Percentiles rank a stretch among this genome's conserved stretches.
Conservation (phyloP, 2,888 invertebrate species). For the Oligia fasciuncula region DNA sequence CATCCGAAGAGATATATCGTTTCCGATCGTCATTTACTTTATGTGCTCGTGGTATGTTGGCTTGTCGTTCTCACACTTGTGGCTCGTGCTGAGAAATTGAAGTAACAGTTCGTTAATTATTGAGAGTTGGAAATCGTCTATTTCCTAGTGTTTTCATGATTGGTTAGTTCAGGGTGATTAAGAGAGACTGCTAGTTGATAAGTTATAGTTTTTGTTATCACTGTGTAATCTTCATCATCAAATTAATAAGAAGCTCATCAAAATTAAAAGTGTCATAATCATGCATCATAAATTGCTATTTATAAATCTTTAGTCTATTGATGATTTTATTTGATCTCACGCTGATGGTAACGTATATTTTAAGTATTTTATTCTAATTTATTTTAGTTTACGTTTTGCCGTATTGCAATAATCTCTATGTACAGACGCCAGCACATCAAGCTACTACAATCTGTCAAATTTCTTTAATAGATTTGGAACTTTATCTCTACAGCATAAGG, state of each 20-base stretch:
- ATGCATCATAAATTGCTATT: background rate
- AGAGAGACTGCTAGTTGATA: background rate
- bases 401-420: no score
- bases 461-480: no score
- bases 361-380: no score
- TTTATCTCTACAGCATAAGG: no score
- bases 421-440: no score
- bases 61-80: constrained; percentile 32
- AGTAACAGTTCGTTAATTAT: constrained; percentile 31
- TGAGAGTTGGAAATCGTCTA: constrained; percentile 18
- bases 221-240: background rate
- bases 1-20: constrained; percentile 34
- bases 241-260: background rate
- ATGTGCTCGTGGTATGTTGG: background rate
- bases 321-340: background rate
- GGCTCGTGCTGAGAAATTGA: constrained; percentile 31
- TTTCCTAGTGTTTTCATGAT: background rate
- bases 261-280: background rate
- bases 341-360: no score
- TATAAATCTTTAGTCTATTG: background rate
- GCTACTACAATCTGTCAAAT: no score
- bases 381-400: no score
- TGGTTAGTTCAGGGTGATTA: background rate
- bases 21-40: constrained; percentile 48
- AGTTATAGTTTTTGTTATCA: background rate